Evolutionary conservation across 2,797 vertebrate species (phyloP), one percentile per base, ranked within the genome.

Genomic region (Nasua narica): DNA sequence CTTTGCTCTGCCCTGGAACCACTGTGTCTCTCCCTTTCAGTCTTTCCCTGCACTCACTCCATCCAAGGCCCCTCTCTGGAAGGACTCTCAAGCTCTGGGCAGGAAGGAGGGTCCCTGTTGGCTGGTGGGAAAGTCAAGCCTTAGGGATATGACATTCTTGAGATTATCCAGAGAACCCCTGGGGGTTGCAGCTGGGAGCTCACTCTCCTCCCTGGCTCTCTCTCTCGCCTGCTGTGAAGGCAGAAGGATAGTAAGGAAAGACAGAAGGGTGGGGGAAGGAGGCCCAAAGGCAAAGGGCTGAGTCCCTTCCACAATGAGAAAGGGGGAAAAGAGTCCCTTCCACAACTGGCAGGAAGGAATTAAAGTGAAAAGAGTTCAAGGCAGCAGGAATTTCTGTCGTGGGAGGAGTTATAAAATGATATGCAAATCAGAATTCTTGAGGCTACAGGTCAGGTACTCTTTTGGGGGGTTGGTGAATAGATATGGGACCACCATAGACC

Each of bases 121-220:
- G 32, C 92, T 92, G n/a, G 88, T 98, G 98, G 98, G 98, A 98
- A 98, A 98, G 93, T 90, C 56, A 65, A 23, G 78, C 96, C 91
- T 32, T 97, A 76, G 58, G 79, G 11, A 0, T 1, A 0, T 91
- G 0, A 37, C 97, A 96, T 98, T 98, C 98, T 97, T 98, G 85
- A 96, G 4, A 95, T 4, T 19, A 93, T 97, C 96, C 87, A 94
- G 1, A 83, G 1, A 91, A 76, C 87, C 96, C 86, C 96, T 94
- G 91, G 79, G 70, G 85, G 0, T 76, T 95, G 27, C 81, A 97
- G 96, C 97, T 77, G 97, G 35, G 86, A 37, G 0, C 60, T 90
- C 14, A 10, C 32, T 84, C 43, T 90, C 48, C 43, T 88, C 27
- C 40, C 18, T n/a, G 35, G 54, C 91, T 35, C 86, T 74, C 86